Conservation (phyloP, 1,140 invertebrate species). For the Drosophila pachea region DNA sequence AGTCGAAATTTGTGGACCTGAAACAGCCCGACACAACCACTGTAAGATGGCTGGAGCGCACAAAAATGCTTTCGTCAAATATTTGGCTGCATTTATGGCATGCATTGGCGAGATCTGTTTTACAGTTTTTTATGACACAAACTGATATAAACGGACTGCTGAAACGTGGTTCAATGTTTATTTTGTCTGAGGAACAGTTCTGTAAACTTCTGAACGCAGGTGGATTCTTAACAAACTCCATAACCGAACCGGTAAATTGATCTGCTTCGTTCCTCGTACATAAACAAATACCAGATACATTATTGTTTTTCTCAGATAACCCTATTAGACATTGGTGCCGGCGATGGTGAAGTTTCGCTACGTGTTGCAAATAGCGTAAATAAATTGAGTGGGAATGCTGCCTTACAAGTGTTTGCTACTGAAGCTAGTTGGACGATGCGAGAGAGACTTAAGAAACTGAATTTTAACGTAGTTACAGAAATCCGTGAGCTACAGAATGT, state of each 20-base stretch:
- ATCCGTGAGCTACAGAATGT: constrained; percentile 62
- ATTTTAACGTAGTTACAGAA: constrained; percentile 81
- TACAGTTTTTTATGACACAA: constrained; percentile 87
- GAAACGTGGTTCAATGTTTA: constrained; percentile 93
- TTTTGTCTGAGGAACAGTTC: constrained; percentile 88
- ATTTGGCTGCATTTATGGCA: constrained; percentile 87
- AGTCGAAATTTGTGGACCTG: constrained; percentile 81
- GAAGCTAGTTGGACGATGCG: constrained; percentile 91
- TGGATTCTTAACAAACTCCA: constrained; percentile 52
- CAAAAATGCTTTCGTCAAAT: constrained; percentile 84
- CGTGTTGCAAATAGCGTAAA: constrained; percentile 81
- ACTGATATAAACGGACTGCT: constrained; percentile 89
- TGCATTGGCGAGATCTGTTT: constrained; percentile 82
- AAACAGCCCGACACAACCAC: constrained; percentile 84
- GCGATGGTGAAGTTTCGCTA: constrained; percentile 91
- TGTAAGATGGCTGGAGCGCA: constrained; percentile 83
- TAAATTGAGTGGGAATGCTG: constrained; percentile 71
- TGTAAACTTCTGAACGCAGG: constrained; percentile 80
- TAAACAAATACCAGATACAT: not conserved
- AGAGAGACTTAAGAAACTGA: constrained; percentile 83
- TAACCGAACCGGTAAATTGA: constrained; percentile 41
- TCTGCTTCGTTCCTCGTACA: not conserved
- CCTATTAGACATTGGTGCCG: constrained; percentile 92
- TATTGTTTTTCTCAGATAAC: constrained; percentile 38
- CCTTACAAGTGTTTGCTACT: constrained; percentile 88